phyloP scores from a whole-genome alignment of 2,888 invertebrate genomes.

The Ennomos quercinarius region DNA sequence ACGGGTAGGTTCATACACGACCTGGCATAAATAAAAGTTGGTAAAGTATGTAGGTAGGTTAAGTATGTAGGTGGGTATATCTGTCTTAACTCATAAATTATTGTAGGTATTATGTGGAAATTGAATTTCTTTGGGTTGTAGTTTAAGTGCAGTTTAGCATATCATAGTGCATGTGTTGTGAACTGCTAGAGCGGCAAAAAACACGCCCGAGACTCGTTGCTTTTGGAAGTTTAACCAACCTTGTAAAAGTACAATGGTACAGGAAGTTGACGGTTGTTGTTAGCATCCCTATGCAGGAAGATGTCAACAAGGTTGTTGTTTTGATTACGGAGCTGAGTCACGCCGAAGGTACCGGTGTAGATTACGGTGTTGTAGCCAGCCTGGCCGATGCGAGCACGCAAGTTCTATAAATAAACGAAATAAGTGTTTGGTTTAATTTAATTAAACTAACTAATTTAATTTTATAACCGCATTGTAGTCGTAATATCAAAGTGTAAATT shows the following conservation, averaged over 20 bases:
- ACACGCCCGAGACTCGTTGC: no score
- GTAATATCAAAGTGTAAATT: neutral
- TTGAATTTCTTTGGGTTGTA: no score
- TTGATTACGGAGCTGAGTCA: conserved; percentile 82
- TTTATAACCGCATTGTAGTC: no score
- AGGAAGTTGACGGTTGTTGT: conserved; percentile 67
- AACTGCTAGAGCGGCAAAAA: no score
- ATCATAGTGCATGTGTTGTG: no score
- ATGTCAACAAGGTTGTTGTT: conserved; percentile 70
- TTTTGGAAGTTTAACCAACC: conserved; percentile 47
- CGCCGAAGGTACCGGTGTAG: conserved; percentile 87
- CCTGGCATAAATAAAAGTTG: conserved; percentile 59
- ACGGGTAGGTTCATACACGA: conserved; percentile 80
- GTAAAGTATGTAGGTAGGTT: no score
- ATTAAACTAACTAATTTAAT: no score
- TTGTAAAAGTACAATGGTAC: conserved; percentile 76
- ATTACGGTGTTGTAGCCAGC: conserved; percentile 71
- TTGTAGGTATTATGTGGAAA: no score
- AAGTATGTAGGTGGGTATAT: no score
- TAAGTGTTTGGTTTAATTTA: neutral
- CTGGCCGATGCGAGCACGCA: conserved; percentile 66
- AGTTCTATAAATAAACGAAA: conserved; percentile 54
- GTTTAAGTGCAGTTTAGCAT: no score
- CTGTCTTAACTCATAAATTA: no score
- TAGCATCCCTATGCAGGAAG: conserved; percentile 64